Evolutionary conservation across 2,888 invertebrate species (phyloP).

Genomic region (Drosophila gaucha): DNA sequence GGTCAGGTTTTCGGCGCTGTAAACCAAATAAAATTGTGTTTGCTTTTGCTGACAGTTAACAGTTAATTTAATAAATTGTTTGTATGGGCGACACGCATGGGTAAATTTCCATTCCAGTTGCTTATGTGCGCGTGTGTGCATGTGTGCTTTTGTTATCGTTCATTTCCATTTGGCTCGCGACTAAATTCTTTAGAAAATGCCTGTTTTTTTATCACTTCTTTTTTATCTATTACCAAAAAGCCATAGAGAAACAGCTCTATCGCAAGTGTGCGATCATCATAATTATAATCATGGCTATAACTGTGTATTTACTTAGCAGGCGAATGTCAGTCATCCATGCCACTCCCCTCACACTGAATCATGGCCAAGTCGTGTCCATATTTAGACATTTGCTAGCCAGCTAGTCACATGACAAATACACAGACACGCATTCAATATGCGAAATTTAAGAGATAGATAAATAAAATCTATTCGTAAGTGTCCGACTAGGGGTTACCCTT

Average conservation of each 20-base stretch:
- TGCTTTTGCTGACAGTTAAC: conserved; percentile 42
- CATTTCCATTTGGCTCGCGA: conserved; percentile 53
- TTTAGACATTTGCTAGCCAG: conserved; percentile 72
- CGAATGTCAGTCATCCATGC: conserved; percentile 19
- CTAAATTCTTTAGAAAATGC: conserved; percentile 30
- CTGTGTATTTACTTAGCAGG: conserved; percentile 22
- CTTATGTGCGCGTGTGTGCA: conserved; percentile 1
- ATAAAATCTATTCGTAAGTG: not conserved
- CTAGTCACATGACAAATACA: conserved; percentile 64
- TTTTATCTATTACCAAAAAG: conserved; percentile 10
- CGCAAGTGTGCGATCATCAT: conserved; percentile 18
- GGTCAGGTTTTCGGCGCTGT: conserved; percentile 67
- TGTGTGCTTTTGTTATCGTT: conserved; percentile 53
- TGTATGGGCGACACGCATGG: conserved; percentile 50
- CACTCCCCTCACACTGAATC: conserved; percentile 49
- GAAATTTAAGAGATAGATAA: conserved; percentile 38
- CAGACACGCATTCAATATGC: conserved; percentile 45
- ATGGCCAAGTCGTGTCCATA: conserved; percentile 62
- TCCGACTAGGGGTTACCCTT: not conserved
- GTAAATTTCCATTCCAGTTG: conserved; percentile 67
- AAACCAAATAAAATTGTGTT: conserved; percentile 56
- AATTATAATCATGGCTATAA: conserved; percentile 14
- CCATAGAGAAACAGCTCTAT: not conserved
- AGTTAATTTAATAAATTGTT: conserved; percentile 54
- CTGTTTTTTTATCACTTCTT: conserved; percentile 7